phyloP scores from a whole-genome alignment of 2,888 invertebrate genomes.

The Eurois occulta region DNA sequence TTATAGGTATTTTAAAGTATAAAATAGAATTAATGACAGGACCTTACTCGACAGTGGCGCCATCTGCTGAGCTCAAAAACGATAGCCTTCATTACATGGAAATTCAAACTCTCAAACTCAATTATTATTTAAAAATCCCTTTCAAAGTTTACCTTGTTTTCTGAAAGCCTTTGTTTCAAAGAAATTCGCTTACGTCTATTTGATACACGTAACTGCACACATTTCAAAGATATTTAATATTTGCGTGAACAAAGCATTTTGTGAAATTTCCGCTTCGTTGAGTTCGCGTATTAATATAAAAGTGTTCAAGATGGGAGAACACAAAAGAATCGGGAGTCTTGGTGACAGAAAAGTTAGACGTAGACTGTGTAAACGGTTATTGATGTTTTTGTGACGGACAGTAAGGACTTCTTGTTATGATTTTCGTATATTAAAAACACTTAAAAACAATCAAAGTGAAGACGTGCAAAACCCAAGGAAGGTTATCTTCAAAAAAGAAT shows the following conservation, averaged over 20 bases:
- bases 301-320: slow-evolving; percentile 41
- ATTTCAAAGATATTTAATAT: slow-evolving; percentile 50
- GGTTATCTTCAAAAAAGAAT: background rate
- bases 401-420: background rate
- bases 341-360: slow-evolving; percentile 22
- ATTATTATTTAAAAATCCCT: slow-evolving; percentile 46
- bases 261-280: slow-evolving; percentile 57
- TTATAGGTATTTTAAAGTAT: too few relatives aligned
- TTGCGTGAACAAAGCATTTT: slow-evolving; percentile 35
- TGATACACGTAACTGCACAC: slow-evolving; percentile 51
- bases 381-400: slow-evolving; percentile 23
- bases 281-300: slow-evolving; percentile 57
- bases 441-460: background rate
- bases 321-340: slow-evolving; percentile 36
- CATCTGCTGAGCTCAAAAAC: too few relatives aligned
- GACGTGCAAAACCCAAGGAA: background rate
- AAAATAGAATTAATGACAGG: too few relatives aligned
- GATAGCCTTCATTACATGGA: too few relatives aligned
- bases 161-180: slow-evolving; percentile 51
- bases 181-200: slow-evolving; percentile 52
- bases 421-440: background rate
- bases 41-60: too few relatives aligned
- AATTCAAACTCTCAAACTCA: slow-evolving; percentile 46
- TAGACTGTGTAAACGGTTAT: slow-evolving; percentile 31
- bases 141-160: slow-evolving; percentile 45